Base-by-base conservation (phyloP, 2,113 vertebrate species). In the Melanerpes formicivorus region DNA sequence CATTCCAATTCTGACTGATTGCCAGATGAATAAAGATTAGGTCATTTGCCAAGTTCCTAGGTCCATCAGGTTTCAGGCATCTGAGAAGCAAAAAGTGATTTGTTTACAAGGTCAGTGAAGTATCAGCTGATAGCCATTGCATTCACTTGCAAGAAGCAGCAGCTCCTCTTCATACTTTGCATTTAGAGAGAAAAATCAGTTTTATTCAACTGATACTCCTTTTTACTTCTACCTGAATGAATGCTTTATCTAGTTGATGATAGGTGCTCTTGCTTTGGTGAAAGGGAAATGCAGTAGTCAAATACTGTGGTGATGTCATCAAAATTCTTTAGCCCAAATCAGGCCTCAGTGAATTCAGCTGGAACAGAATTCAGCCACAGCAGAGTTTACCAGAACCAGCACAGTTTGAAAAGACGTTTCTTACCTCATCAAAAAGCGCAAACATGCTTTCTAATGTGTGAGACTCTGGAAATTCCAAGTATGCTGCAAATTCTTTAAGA, bases 351-450 rank as follows among this genome's bases (percentile, higher is more conserved):
- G 42, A 65, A 69, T 44, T 50, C 7, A 79, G 10, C 1, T 46
- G 16, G 64, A 88, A 59, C 9, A 73, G 30, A 71, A 70, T 9
- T 5, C n/a, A 59, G 63, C 34, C 66, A 46, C 58, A 62, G 27
- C 2, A 4, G 10, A 90, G 10, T 65, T 55, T 34, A 80, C 6
- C 6, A 42, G 3, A 70, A 82, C 5, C 0, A 59, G 16, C 32
- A 56, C 4, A 30, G 3, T 17, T 85, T 40, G 71, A 14, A 29
- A 60, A 71, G 6, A 4, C 32, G 22, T 55, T 71, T 55, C 96
- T 96, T 95, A 99, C 99, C 98, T 99, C 99, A 10, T 99, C 98
- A 88, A 99, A 99, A 88, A 99, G 98, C 2, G 97, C 93, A 81
- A 99, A 99, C 98, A 99, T 97, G 91, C 98, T 98, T 88, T 96